phyloP scores from a whole-genome alignment of 2,797 vertebrate genomes.

The Pseudochirops cupreus region DNA sequence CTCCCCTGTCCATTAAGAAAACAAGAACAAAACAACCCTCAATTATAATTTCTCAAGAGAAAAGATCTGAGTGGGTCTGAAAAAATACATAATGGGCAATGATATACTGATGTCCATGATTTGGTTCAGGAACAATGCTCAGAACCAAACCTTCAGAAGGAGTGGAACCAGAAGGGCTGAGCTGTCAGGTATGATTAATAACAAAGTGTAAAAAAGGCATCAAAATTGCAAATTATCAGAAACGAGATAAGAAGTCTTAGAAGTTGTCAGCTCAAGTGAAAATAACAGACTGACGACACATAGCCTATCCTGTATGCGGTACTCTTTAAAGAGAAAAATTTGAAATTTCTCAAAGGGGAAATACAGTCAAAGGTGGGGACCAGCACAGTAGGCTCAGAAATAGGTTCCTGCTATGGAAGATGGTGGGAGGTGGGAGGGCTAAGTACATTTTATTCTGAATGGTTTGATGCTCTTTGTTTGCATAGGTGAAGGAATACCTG shows the following conservation, averaged over 20 bases:
- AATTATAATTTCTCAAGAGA: not conserved
- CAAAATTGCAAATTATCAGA: not conserved
- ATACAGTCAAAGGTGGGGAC: not conserved
- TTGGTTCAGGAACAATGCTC: not conserved
- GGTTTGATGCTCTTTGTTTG: not conserved
- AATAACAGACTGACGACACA: not conserved
- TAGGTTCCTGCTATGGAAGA: not conserved
- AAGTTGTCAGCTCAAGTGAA: not conserved
- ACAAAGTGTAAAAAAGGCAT: not conserved
- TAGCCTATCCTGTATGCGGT: not conserved
- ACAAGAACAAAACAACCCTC: not conserved
- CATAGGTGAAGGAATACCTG: not conserved
- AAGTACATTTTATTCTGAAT: not conserved
- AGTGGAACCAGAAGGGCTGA: not conserved
- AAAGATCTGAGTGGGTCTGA: not conserved
- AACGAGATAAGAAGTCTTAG: not conserved
- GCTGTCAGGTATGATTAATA: not conserved
- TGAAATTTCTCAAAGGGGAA: not conserved
- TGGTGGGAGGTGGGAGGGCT: not conserved
- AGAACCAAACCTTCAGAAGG: not conserved
- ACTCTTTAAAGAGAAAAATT: not conserved
- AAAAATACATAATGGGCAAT: not conserved
- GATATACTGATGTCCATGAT: too few species aligned
- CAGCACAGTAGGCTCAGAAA: not conserved
- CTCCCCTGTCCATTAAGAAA: not conserved